Conservation (phyloP, 1,140 invertebrate species). For the Himalopsyche phryganea region DNA sequence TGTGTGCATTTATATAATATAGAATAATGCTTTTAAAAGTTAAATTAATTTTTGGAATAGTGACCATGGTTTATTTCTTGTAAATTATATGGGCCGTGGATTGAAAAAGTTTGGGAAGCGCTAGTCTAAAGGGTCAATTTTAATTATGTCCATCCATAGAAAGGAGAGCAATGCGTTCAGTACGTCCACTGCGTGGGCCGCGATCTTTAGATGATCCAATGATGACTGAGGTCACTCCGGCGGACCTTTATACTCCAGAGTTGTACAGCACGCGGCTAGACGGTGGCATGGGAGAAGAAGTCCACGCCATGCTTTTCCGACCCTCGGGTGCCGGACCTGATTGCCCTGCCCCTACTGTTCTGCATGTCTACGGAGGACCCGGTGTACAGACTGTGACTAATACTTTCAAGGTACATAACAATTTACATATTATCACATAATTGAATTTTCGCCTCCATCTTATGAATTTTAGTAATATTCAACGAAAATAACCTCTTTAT, state of each 20-base stretch:
- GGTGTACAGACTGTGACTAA: conserved; percentile 97
- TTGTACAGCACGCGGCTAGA: conserved; percentile 61
- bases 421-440: neutral
- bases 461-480: neutral
- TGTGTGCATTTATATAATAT: no score
- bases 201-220: neutral
- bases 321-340: conserved; percentile 74
- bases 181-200: neutral
- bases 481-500: neutral
- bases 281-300: conserved; percentile 67
- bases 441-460: no score
- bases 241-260: conserved; percentile 21
- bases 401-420: conserved; percentile 75
- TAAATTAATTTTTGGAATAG: no score
- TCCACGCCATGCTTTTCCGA: conserved; percentile 92
- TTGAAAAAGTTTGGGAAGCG: no score
- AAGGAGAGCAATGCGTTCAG: no score
- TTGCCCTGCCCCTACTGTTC: conserved; percentile 86
- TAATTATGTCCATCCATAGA: no score
- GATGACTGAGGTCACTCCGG: no score
- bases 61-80: no score
- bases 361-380: conserved; percentile 97
- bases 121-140: no score
- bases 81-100: no score
- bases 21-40: no score